A percentile compares a stretch with the other conserved stretches of the same genome.
Evolutionary conservation across 2,113 vertebrate genomes (phyloP).

Genomic region (Notechis scutatus): DNA sequence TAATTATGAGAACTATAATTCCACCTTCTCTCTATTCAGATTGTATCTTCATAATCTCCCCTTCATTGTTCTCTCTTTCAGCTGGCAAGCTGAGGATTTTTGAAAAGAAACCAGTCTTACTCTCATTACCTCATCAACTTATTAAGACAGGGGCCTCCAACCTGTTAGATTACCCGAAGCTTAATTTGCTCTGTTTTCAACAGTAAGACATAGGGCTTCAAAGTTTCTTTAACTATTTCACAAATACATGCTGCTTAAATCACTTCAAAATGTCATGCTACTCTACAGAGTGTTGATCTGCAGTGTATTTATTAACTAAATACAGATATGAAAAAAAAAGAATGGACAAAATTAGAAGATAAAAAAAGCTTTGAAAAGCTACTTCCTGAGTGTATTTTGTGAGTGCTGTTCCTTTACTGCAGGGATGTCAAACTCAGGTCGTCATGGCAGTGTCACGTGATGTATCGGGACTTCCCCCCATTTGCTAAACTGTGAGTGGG

Average conservation of each 20-base stretch:
- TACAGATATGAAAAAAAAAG: background rate
- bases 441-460: too few relatives aligned
- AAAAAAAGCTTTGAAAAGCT: background rate
- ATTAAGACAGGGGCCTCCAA: background rate
- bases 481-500: too few relatives aligned
- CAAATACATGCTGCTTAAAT: background rate
- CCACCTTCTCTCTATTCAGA: background rate
- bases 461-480: too few relatives aligned
- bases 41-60: background rate
- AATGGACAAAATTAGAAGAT: background rate
- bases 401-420: background rate
- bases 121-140: background rate
- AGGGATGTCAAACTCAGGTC: too few relatives aligned
- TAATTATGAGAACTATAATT: background rate
- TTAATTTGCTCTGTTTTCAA: background rate
- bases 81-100: background rate
- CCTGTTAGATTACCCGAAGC: background rate
- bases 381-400: background rate
- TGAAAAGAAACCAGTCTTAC: background rate
- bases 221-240: background rate
- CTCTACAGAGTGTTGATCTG: background rate
- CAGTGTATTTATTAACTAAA: background rate
- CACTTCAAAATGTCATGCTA: background rate
- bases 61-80: background rate
- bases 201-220: background rate